Conservation (phyloP, 23 tunicate genomes). For the Ciona savignyi region DNA sequence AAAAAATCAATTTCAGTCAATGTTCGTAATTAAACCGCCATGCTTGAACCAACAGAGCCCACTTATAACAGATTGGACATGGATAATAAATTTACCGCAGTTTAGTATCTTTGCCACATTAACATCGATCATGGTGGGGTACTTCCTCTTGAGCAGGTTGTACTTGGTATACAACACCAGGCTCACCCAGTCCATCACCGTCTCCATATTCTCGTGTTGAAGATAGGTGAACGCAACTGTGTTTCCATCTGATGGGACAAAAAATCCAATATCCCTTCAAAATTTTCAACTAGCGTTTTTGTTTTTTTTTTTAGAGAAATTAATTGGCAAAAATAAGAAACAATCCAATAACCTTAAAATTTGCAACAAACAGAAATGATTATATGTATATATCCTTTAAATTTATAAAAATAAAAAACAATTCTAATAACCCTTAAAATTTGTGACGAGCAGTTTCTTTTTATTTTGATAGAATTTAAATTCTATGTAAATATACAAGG, state of each 20-base stretch:
- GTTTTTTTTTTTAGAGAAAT: no score
- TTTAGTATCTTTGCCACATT: conserved; percentile 65
- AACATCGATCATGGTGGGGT: conserved; percentile 37
- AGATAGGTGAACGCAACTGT: conserved; percentile 66
- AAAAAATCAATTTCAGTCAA: no score
- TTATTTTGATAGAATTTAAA: no score
- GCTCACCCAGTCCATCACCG: conserved; percentile 90
- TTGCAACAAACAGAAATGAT: not conserved
- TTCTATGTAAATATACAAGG: no score
- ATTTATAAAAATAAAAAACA: not conserved
- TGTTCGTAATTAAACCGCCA: no score
- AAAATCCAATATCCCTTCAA: no score
- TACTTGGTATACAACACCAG: conserved; percentile 74
- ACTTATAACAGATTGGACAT: no score
- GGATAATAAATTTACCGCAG: conserved; percentile 71
- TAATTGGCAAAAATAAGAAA: no score
- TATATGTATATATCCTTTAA: not conserved
- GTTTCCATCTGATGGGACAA: conserved; percentile 34
- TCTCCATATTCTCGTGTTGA: conserved; percentile 89
- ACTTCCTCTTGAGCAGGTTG: conserved; percentile 61
- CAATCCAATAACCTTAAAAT: no score
- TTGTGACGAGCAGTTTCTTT: no score
- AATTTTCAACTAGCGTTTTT: not conserved
- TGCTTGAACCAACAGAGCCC: no score
- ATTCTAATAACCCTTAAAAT: not conserved